phyloP scores from a whole-genome alignment of 2,888 invertebrate genomes.

The Apamea monoglypha region DNA sequence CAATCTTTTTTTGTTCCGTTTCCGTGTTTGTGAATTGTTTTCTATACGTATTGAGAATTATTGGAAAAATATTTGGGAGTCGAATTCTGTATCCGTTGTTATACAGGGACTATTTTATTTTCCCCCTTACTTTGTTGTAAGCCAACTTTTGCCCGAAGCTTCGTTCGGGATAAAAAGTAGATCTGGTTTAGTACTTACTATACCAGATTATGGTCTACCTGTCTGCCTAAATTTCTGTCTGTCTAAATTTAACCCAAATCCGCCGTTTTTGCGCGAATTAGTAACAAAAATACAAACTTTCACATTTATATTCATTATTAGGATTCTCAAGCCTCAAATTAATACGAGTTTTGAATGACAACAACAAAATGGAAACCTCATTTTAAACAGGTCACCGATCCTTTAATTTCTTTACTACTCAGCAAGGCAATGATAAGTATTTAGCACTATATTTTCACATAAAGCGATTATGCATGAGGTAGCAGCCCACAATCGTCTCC shows the following conservation, averaged over 20 bases:
- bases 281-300: background rate
- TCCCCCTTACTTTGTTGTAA: background rate
- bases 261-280: background rate
- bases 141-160: background rate
- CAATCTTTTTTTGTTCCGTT: background rate
- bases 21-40: background rate
- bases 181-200: no score
- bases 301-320: background rate
- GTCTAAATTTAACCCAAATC: background rate
- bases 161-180: background rate
- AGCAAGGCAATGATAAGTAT: background rate
- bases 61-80: background rate
- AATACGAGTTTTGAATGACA: background rate
- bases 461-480: slow-evolving; percentile 3
- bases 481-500: background rate
- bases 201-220: background rate
- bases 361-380: background rate
- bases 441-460: background rate
- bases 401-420: no score
- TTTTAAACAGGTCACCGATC: background rate
- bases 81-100: background rate
- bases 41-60: background rate
- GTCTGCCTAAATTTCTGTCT: background rate
- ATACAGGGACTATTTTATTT: background rate
- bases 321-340: background rate